Percentiles rank a stretch among this genome's conserved stretches.
Evolutionary conservation across 1,140 invertebrate genomes (phyloP).

Genomic region (Zaprionus vittiger): DNA sequence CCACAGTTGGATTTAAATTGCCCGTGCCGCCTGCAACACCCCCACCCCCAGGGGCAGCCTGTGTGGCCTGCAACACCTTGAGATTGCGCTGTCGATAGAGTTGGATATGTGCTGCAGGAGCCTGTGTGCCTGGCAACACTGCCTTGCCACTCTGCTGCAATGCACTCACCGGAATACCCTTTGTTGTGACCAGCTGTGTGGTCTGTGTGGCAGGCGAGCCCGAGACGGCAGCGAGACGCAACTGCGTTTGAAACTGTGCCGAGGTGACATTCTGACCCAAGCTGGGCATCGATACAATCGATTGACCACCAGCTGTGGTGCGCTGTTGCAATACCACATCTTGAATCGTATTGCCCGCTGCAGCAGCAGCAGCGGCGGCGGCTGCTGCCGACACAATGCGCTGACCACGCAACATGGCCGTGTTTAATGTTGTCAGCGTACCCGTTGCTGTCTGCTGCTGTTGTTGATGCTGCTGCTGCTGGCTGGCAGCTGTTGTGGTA

Average conservation of each 20-base stretch:
- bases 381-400: constrained; percentile 84
- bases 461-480: constrained; percentile 69
- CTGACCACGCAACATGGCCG: constrained; percentile 84
- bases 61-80: constrained; percentile 78
- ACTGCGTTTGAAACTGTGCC: constrained; percentile 85
- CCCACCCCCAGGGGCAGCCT: constrained; percentile 27
- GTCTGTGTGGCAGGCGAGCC: constrained; percentile 83
- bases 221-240: constrained; percentile 84
- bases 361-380: constrained; percentile 67
- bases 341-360: constrained; percentile 75
- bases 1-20: constrained; percentile 57
- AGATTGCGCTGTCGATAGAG: constrained; percentile 85
- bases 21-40: constrained; percentile 26
- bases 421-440: constrained; percentile 82
- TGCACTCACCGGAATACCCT: constrained; percentile 83
- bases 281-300: constrained; percentile 84
- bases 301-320: constrained; percentile 78
- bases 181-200: constrained; percentile 80
- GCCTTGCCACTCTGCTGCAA: constrained; percentile 84
- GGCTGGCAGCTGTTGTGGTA: constrained; percentile 76
- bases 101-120: constrained; percentile 84
- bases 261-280: constrained; percentile 80
- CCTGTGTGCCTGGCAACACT: constrained; percentile 85
- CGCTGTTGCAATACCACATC: constrained; percentile 77
- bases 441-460: constrained; percentile 62